phyloP scores from a whole-genome alignment of 2,113 vertebrate species.

The Perca fluviatilis region DNA sequence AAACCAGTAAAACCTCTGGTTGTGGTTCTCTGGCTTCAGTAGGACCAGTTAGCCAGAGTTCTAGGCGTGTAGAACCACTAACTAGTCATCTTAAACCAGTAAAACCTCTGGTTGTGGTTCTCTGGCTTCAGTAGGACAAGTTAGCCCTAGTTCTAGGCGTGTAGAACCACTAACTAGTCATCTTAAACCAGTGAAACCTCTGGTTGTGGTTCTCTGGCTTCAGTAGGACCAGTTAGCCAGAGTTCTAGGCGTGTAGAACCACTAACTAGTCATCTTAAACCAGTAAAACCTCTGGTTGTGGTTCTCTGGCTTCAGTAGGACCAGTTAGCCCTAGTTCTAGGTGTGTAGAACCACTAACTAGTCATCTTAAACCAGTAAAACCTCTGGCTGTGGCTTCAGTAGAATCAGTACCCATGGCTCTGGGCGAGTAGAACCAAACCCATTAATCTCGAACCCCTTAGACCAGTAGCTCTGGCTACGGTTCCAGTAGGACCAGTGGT shows the following conservation, averaged over 20 bases:
- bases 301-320: slow-evolving; percentile 1
- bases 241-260: slow-evolving; percentile 19
- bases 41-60: slow-evolving; percentile 21
- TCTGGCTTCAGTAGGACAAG: slow-evolving; percentile 31
- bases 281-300: slow-evolving; percentile 27
- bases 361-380: slow-evolving; percentile 28
- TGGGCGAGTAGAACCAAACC: slow-evolving; percentile 27
- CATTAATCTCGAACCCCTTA: slow-evolving; percentile 17
- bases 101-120: slow-evolving; percentile 19
- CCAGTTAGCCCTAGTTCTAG: neutral
- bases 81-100: slow-evolving; percentile 26
- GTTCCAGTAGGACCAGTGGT: slow-evolving; percentile 52
- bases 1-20: too few species aligned
- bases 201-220: slow-evolving; percentile 26
- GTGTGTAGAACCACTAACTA: slow-evolving; percentile 22
- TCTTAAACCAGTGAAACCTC: slow-evolving; percentile 29
- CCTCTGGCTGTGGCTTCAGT: slow-evolving; percentile 21
- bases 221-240: slow-evolving; percentile 16
- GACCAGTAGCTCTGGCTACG: slow-evolving; percentile 19
- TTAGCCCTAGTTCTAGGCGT: neutral
- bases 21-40: slow-evolving; percentile 1
- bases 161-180: slow-evolving; percentile 19
- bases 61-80: slow-evolving; percentile 23
- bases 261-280: slow-evolving; percentile 23
- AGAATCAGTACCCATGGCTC: slow-evolving; percentile 27